Evolutionary conservation across 2,113 vertebrate genomes (phyloP), one percentile per base, ranked within the genome.

Genomic region (Vimba vimba): DNA sequence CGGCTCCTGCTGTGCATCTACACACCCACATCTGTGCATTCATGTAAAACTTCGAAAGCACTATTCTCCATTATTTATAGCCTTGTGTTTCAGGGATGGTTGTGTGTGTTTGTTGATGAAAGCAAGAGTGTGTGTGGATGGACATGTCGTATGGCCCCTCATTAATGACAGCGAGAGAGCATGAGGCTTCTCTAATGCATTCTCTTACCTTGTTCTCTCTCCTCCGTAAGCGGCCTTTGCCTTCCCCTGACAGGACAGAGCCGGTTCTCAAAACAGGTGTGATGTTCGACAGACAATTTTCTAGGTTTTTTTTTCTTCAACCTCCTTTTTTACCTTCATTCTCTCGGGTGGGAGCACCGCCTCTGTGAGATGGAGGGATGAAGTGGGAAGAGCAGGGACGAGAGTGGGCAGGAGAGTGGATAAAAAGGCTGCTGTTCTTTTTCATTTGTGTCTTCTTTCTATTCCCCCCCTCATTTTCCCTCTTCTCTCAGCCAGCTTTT

Each of bases 101-200:
- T 55, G 52, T 55, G 52, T 55, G 50, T 71, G 68, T 83, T 19
- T 84, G 33, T 80, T 55, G 36, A 68, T 89, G 83, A 62, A 52
- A 62, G 75, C n/a, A 30, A 83, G 92, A 91, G 92, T 94, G 93
- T 89, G 89, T 92, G 91, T 90, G 89, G 90, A 93, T 89, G 92
- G 89, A 91, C 91, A 86, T 80, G 88, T 75, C 89, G 74, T 87
- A 71, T 60, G 89, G 87, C 91, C 88, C 79, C 92, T 94, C 91
- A 93, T 93, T 95, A 94, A 93, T 93, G 90, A 90, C 92, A 91
- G 93, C 86, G 82, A 86, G 85, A 57, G 86, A 91, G 90, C 88
- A 87, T 47, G 83, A 90, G 87, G 85, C 87, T 87, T 90, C 89
- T 89, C 90, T 93, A 93, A 93, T 93, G 93, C 91, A 91, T 90